Base-by-base conservation (phyloP, 1,140 invertebrate species). In the Drosophila suzukii region DNA sequence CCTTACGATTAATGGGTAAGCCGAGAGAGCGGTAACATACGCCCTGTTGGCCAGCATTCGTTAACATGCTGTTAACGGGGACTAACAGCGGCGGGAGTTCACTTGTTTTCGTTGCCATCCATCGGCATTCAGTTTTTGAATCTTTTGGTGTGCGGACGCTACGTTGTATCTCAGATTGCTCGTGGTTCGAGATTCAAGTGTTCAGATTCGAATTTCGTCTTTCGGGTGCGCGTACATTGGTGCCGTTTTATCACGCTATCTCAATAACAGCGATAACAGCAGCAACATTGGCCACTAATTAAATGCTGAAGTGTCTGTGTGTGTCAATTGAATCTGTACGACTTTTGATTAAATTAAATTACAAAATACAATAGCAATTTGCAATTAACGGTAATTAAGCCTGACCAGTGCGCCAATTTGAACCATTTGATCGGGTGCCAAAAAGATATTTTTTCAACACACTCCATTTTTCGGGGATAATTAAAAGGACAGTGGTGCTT, bases 291-390 rank as follows among this genome's bases (percentile, higher is more conserved):
- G 34, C 34, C 44, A 54, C 66, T 67, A 86, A 86, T 81, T 67
- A 78, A 86, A 81, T 75, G 72, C 56, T 57, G 44, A 79, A 71
- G 63, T 74, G 73, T 65, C 46, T 43, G 53, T 53, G 60, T 77
- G 79, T 77, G 79, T 74, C 67, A 81, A 76, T 81, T 81, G 66
- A 76, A 67, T 81, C 55, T 56, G 66, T 67, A 76, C 72, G 65
- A 82, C 79, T 78, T 75, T 82, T 81, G 81, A 78, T 78, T 85
- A 68, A 84, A 80, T 62, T 59, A 61, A 67, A 70, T 65, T 60
- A 61, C 55, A 58, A 70, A 66, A 30, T 59, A 51, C 36, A 81
- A 66, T 61, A 50, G 44, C n/a, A 34, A 62, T 36, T 47, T 36
- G 62, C 58, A 76, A 86, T 86, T 78, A 78, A 59, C 57, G 68